Conservation (phyloP, 2,888 invertebrate species). For the Pseudococcus viburni region DNA sequence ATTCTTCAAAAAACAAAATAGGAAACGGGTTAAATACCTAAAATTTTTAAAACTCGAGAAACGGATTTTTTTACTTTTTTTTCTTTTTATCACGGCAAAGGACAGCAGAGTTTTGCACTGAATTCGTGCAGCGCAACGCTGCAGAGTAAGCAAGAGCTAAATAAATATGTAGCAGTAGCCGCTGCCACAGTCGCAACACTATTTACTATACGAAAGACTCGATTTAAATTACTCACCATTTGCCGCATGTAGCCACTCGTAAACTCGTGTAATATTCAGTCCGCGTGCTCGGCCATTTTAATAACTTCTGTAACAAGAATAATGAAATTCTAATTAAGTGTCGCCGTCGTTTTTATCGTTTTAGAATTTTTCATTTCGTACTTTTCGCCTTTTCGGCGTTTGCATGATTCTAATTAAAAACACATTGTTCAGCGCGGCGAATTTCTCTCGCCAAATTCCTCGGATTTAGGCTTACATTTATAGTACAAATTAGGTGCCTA, state of each 20-base stretch:
- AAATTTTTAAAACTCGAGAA: too few relatives aligned
- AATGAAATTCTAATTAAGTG: conserved; percentile 20
- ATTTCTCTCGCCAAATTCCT: too few relatives aligned
- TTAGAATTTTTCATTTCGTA: not conserved
- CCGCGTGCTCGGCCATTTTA: not conserved
- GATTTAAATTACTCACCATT: not conserved
- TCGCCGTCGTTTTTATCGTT: not conserved
- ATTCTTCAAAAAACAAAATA: too few relatives aligned
- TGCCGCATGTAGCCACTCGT: not conserved
- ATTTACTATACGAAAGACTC: not conserved
- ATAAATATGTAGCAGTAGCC: too few relatives aligned
- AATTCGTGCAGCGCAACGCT: too few relatives aligned
- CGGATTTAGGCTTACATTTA: too few relatives aligned
- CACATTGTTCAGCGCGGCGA: not conserved
- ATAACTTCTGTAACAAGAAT: conserved; percentile 4
- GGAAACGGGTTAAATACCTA: too few relatives aligned
- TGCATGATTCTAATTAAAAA: not conserved
- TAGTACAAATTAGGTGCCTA: too few relatives aligned
- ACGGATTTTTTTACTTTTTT: too few relatives aligned
- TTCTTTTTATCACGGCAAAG: too few relatives aligned
- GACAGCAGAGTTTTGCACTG: too few relatives aligned
- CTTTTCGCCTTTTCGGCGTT: not conserved
- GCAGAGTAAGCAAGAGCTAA: too few relatives aligned
- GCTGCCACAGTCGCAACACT: not conserved
- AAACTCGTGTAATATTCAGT: not conserved